These are phyloP conservation scores for Argentina silus DNA, from an alignment of 2,797 vertebrate genomes.

Conservation along the genomic window DNA sequence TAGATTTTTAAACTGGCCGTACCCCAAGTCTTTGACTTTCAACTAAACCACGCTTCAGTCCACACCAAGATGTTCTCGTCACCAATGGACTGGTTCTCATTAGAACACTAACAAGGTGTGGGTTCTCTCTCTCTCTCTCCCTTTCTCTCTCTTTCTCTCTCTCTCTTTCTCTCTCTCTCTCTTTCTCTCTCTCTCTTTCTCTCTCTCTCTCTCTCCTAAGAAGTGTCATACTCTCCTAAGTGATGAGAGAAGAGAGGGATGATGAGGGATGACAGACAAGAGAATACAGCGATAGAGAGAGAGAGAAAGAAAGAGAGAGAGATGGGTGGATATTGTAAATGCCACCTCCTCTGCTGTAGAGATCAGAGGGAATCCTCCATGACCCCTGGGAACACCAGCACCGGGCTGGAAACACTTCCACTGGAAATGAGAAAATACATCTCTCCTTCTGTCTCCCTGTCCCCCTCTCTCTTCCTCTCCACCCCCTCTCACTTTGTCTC, in stretches of 20 bases:
- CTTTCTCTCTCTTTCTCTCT: too few relatives aligned
- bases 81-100: too few relatives aligned
- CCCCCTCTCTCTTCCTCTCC: background rate
- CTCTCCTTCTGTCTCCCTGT: background rate
- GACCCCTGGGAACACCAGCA: slow-evolving; percentile 1
- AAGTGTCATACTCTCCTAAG: background rate
- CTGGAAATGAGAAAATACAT: background rate
- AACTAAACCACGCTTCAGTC: too few relatives aligned
- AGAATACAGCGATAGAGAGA: background rate
- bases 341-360: background rate
- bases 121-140: too few relatives aligned
- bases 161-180: too few relatives aligned
- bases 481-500: too few relatives aligned
- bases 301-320: background rate
- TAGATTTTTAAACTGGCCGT: too few relatives aligned
- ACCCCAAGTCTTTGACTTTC: too few relatives aligned
- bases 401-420: slow-evolving; percentile 2
- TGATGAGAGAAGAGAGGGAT: background rate
- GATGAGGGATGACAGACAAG: background rate
- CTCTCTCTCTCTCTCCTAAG: too few relatives aligned
- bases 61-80: too few relatives aligned
- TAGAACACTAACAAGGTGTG: too few relatives aligned
- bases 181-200: too few relatives aligned
- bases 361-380: slow-evolving; percentile 10
- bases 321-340: slow-evolving; percentile 4